phyloP scores from a whole-genome alignment of 2,888 invertebrate genomes.

The Drosophila meridionalis region DNA sequence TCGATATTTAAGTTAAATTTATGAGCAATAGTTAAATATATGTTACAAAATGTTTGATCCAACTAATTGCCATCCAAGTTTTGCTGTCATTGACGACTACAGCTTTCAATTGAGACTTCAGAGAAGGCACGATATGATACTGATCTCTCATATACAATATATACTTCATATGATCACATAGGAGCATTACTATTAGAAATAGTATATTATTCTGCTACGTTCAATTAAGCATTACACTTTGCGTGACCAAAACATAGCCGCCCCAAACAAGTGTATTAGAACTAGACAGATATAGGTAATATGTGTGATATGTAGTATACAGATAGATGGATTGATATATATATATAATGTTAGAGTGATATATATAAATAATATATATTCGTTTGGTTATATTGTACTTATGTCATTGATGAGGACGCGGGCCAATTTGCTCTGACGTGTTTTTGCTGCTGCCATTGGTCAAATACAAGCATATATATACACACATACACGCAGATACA shows the following conservation, averaged over 20 bases:
- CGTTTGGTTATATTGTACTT: slow-evolving; percentile 44
- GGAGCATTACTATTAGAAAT: background rate
- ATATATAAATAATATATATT: background rate
- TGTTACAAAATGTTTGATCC: background rate
- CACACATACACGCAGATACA: background rate
- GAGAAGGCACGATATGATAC: background rate
- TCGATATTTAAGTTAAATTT: background rate
- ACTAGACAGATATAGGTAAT: background rate
- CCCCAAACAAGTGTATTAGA: background rate
- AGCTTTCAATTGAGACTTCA: background rate
- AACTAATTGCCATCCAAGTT: too few species aligned
- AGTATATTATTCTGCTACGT: background rate
- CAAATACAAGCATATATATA: background rate
- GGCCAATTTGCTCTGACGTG: slow-evolving; percentile 56
- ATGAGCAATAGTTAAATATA: background rate
- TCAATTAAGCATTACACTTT: background rate
- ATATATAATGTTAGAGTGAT: background rate
- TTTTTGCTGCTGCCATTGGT: slow-evolving; percentile 18
- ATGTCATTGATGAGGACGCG: slow-evolving; percentile 61
- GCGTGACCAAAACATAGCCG: background rate
- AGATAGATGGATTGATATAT: slow-evolving; percentile 16
- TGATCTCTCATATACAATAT: background rate
- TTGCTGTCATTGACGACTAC: background rate
- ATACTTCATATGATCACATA: background rate
- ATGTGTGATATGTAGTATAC: slow-evolving; percentile 12